Evolutionary conservation across 2,797 vertebrate species (phyloP).

Genomic region (Distichodus sexfasciatus): DNA sequence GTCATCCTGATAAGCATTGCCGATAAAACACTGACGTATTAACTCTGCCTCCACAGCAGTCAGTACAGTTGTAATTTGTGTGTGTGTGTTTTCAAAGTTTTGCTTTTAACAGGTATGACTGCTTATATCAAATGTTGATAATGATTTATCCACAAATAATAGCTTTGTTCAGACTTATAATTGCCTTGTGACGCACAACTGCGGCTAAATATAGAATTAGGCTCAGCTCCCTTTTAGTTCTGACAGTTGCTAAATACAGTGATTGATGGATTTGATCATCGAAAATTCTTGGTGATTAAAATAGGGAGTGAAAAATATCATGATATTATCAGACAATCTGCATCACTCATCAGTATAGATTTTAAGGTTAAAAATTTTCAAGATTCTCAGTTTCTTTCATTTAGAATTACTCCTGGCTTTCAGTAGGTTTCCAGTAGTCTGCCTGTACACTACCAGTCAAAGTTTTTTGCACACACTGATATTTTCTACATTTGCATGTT

Average conservation of each 20-base stretch:
- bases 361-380: no score
- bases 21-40: background rate
- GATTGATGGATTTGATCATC: background rate
- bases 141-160: conserved; percentile 32
- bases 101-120: conserved; percentile 13
- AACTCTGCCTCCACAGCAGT: no score
- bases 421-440: no score
- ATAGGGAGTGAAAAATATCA: background rate
- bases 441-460: no score
- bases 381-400: no score
- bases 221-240: background rate
- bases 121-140: conserved; percentile 17
- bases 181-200: conserved; percentile 28
- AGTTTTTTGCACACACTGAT: no score
- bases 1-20: background rate
- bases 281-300: background rate
- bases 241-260: background rate
- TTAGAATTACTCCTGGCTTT: no score
- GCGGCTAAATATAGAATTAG: conserved; percentile 36
- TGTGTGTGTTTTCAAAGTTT: background rate
- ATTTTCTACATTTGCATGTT: no score
- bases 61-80: no score
- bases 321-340: background rate
- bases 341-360: no score
- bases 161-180: conserved; percentile 1